Base-by-base conservation (phyloP, 1,140 invertebrate genomes). In the Bombus fervidus region DNA sequence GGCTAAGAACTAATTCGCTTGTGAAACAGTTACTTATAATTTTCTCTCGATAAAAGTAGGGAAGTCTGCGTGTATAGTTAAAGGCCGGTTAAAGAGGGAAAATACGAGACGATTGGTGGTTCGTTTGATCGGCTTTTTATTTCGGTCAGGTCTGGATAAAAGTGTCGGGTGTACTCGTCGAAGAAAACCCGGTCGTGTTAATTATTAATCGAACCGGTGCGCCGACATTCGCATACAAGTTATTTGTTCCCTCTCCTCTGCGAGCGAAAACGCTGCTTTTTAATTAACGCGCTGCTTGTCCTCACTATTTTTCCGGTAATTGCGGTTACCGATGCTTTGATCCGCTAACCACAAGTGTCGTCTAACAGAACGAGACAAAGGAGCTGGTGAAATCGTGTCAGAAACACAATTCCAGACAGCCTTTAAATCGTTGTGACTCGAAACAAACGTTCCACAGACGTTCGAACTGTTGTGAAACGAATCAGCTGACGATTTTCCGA, bases 241-340 rank as follows among this genome's bases (percentile, higher is more conserved):
- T 79, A 47, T 79, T 79, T 28, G 62, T 47, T 8, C 53, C 12
- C 15, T 28, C 22, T n/a, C 13, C 43, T 31, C 1, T 57, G n/a
- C 31, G 13, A 9, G 66, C 34, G 68, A 62, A 57, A 39, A 57
- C 34, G 43, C 28, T 31, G 34, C 43, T 39, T 71, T 81, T 71
- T 81, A 81, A 81, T 81, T 81, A 81, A 81, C 79, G 28, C 18
- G n/a, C 34, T 5, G 43, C 34, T 28, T 25, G 31, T 34, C 18
- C 34, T 81, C 69, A 28, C 68, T 31, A 15, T 71, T 81, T 59
- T 41, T 28, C 68, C 34, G 12, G 68, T 81, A 72, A 81, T 71
- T 72, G 79, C 79, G 47, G 69, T 81, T 81, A 72, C 53, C 69
- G 69, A 72, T 31, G n/a, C 79, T 39, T 53, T n/a, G 28, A 72